Conservation (phyloP, 2,113 vertebrate species). For the Callopanchax toddi region DNA sequence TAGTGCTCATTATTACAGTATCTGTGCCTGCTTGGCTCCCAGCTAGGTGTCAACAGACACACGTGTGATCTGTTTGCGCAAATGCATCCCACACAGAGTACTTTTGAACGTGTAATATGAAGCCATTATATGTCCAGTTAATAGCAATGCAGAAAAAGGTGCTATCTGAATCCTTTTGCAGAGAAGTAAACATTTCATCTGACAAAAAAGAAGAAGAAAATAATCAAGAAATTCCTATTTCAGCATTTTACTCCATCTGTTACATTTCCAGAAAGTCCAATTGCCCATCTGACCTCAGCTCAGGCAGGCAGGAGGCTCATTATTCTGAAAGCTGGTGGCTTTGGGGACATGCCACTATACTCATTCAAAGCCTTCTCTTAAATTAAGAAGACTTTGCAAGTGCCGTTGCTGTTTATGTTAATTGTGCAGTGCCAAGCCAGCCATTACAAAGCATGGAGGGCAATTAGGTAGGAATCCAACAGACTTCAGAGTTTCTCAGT, state of each 20-base stretch:
- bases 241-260: background rate
- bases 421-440: slow-evolving; percentile 38
- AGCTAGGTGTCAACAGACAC: slow-evolving; percentile 39
- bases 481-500: slow-evolving; percentile 29
- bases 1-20: slow-evolving; percentile 44
- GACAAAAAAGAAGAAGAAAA: slow-evolving; percentile 11
- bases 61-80: background rate
- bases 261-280: slow-evolving; percentile 16
- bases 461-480: slow-evolving; percentile 57
- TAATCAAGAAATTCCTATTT: slow-evolving; percentile 5
- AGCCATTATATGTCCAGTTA: slow-evolving; percentile 46
- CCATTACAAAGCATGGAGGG: slow-evolving; percentile 34
- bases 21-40: slow-evolving; percentile 34
- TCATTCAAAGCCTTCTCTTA: slow-evolving; percentile 29
- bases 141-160: background rate
- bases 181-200: slow-evolving; percentile 36
- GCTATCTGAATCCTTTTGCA: background rate
- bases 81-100: slow-evolving; percentile 18
- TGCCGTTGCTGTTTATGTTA: slow-evolving; percentile 27
- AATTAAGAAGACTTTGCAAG: slow-evolving; percentile 38
- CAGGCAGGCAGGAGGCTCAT: slow-evolving; percentile 37
- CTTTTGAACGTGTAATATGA: background rate
- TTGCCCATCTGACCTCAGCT: slow-evolving; percentile 31
- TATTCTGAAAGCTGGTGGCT: slow-evolving; percentile 26
- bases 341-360: slow-evolving; percentile 11